phyloP scores from a whole-genome alignment of 2,113 vertebrate genomes.

The Odontophorus gujanensis region DNA sequence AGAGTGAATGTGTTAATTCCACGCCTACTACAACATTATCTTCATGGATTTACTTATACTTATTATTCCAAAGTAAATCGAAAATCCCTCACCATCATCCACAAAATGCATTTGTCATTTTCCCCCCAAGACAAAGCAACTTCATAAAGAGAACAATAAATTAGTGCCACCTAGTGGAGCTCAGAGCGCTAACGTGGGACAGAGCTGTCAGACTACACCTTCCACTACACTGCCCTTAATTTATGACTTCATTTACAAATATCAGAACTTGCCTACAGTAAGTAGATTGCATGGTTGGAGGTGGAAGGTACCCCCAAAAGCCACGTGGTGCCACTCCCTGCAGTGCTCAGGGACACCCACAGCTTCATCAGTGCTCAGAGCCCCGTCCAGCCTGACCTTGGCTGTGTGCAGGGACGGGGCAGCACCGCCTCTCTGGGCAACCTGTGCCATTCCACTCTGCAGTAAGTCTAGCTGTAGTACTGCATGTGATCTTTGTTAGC shows the following conservation, averaged over 20 bases:
- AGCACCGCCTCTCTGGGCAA: too few species aligned
- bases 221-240: not conserved
- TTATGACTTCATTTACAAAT: not conserved
- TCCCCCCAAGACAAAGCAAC: not conserved
- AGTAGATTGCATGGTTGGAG: too few species aligned
- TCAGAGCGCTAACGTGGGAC: constrained; percentile 25
- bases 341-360: too few species aligned
- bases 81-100: not conserved
- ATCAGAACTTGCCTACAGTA: not conserved
- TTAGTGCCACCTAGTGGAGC: constrained; percentile 57
- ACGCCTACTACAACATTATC: too few species aligned
- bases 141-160: constrained; percentile 44
- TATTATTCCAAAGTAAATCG: not conserved
- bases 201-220: not conserved
- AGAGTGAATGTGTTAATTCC: not conserved
- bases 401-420: too few species aligned
- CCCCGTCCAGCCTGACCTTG: too few species aligned
- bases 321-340: too few species aligned
- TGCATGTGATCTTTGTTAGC: not conserved
- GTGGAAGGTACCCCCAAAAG: too few species aligned
- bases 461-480: not conserved
- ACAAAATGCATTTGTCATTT: not conserved
- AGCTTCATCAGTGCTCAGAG: too few species aligned
- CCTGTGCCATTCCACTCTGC: too few species aligned
- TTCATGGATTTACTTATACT: not conserved